These are phyloP conservation scores for Tetramorium alpestre DNA, from an alignment of 1,140 invertebrate genomes.

Conservation along the genomic window DNA sequence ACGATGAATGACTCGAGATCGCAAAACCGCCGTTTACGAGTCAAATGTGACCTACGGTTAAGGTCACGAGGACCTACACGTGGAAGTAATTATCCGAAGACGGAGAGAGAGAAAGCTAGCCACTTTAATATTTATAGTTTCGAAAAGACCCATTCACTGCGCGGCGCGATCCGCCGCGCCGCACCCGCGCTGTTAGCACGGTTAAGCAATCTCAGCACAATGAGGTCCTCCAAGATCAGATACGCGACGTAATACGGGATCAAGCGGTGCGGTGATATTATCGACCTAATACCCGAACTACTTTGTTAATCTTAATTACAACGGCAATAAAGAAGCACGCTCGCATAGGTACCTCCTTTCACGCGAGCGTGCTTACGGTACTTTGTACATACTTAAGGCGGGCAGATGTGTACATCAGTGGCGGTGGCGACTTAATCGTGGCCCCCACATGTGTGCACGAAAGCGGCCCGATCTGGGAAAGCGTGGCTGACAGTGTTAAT, in stretches of 20 bases:
- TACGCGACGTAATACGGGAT: constrained; percentile 23
- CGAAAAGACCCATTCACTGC: constrained; percentile 5
- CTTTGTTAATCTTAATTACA: constrained; percentile 65
- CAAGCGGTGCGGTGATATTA: constrained; percentile 42
- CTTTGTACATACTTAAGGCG: constrained; percentile 57
- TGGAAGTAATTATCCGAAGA: constrained; percentile 37
- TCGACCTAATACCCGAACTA: constrained; percentile 45
- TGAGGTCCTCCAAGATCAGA: constrained; percentile 27
- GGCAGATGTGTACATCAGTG: constrained; percentile 45
- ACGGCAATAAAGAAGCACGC: constrained; percentile 43
- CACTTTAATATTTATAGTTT: constrained; percentile 52
- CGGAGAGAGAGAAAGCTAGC: neutral
- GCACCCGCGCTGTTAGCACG: neutral
- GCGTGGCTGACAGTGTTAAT: constrained; percentile 77
- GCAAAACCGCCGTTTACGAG: constrained; percentile 1
- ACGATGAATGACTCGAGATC: neutral
- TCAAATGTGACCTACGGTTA: neutral
- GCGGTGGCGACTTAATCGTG: constrained; percentile 73
- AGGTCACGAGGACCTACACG: constrained; percentile 14
- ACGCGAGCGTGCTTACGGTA: constrained; percentile 45
- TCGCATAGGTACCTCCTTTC: neutral
- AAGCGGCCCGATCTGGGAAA: constrained; percentile 71
- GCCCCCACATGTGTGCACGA: constrained; percentile 59
- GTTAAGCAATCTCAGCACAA: constrained; percentile 15
- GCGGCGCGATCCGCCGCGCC: neutral